Evolutionary conservation across 1,140 invertebrate species (phyloP).

Genomic region (Bicyclus anynana): DNA sequence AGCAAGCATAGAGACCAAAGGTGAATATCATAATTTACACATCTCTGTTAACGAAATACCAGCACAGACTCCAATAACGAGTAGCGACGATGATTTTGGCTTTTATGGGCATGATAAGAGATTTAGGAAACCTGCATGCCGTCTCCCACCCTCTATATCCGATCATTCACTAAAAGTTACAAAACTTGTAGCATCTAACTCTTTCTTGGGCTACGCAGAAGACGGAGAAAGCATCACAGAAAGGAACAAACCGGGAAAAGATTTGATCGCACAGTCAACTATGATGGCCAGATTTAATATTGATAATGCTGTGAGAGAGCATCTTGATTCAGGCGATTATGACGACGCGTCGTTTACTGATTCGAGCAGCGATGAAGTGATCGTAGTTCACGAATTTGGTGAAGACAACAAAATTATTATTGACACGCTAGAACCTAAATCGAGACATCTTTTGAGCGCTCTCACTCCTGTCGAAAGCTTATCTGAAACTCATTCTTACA

Average conservation of each 20-base stretch:
- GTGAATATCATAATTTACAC: constrained; percentile 66
- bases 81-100: constrained; percentile 67
- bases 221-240: constrained; percentile 52
- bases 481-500: constrained; percentile 3
- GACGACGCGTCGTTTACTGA: constrained; percentile 64
- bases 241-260: constrained; percentile 46
- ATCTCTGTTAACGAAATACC: constrained; percentile 58
- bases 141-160: constrained; percentile 52
- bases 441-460: constrained; percentile 1
- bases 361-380: constrained; percentile 59
- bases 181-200: constrained; percentile 55
- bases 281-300: constrained; percentile 73
- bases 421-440: constrained; percentile 17
- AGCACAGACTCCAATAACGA: constrained; percentile 53
- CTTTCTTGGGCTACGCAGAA: constrained; percentile 58
- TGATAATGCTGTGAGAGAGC: constrained; percentile 56
- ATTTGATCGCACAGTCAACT: constrained; percentile 56
- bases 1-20: constrained; percentile 65
- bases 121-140: constrained; percentile 61
- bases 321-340: constrained; percentile 64
- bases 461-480: constrained; percentile 5
- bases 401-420: constrained; percentile 28
- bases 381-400: constrained; percentile 41
- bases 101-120: constrained; percentile 67
- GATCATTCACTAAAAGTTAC: constrained; percentile 52